phyloP scores from a whole-genome alignment of 2,888 invertebrate genomes.

The Electrophaes corylata region DNA sequence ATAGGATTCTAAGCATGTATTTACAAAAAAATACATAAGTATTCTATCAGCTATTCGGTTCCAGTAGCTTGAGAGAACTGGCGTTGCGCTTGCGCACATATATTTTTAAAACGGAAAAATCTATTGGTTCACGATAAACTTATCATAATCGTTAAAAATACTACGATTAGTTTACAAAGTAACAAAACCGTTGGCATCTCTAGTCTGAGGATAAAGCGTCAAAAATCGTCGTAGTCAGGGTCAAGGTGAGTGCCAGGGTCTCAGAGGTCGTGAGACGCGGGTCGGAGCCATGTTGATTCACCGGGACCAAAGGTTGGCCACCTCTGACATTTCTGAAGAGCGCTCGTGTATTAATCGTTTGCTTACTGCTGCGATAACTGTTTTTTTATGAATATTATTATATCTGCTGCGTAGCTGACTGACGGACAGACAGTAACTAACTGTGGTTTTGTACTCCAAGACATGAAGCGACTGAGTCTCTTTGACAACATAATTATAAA shows the following conservation, averaged over 20 bases:
- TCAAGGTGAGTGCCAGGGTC: slow-evolving; percentile 40
- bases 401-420: not conserved
- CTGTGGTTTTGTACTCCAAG: too few species aligned
- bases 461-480: too few species aligned
- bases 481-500: not conserved
- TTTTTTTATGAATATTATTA: slow-evolving; percentile 30
- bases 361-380: slow-evolving; percentile 40
- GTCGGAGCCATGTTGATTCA: slow-evolving; percentile 51
- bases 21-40: too few species aligned
- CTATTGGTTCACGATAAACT: too few species aligned
- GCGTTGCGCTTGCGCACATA: too few species aligned
- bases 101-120: too few species aligned
- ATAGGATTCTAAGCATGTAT: too few species aligned
- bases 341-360: slow-evolving; percentile 40
- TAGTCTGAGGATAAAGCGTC: slow-evolving; percentile 18
- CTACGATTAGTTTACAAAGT: not conserved
- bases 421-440: not conserved
- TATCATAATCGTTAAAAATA: not conserved
- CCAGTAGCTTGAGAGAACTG: too few species aligned
- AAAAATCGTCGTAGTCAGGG: slow-evolving; percentile 44
- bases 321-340: slow-evolving; percentile 64
- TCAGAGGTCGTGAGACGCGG: slow-evolving; percentile 68
- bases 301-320: slow-evolving; percentile 58
- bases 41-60: too few species aligned
- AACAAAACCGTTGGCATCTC: slow-evolving; percentile 4